phyloP scores from a whole-genome alignment of 2,113 vertebrate species.

The Sminthopsis crassicaudata region DNA sequence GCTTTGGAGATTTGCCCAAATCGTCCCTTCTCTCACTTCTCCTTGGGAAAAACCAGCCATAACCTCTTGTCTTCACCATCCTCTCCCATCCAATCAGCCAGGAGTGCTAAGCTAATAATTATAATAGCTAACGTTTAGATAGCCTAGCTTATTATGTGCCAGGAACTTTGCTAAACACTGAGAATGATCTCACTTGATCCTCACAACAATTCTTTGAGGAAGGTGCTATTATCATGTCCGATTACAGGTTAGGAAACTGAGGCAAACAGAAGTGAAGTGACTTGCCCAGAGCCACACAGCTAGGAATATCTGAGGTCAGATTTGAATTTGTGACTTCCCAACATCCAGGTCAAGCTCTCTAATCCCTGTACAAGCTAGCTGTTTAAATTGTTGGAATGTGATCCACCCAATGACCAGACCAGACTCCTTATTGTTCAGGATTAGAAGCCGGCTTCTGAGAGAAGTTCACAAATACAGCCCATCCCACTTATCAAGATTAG shows the following conservation, averaged over 20 bases:
- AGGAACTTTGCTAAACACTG: background rate
- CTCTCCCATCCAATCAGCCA: background rate
- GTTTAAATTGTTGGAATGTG: background rate
- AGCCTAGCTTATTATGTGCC: background rate
- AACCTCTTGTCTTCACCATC: fast-evolving
- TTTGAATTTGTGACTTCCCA: background rate
- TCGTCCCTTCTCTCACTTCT: background rate
- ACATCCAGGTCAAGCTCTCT: background rate
- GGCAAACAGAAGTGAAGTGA: background rate
- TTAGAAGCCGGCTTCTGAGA: background rate
- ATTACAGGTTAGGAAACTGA: background rate
- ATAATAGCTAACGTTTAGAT: background rate
- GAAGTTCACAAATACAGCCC: background rate
- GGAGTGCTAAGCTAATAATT: background rate
- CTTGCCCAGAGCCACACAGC: background rate
- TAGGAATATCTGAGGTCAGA: background rate
- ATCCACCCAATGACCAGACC: background rate
- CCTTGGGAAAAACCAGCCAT: background rate
- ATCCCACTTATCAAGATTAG: conserved; percentile 16
- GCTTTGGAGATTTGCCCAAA: background rate
- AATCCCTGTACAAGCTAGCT: background rate
- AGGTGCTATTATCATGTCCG: background rate
- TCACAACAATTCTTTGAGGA: background rate
- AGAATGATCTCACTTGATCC: background rate
- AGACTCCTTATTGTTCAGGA: background rate